Evolutionary conservation across 2,888 invertebrate species (phyloP), one percentile per base, ranked within the genome.

Genomic region (Sericinus montela): DNA sequence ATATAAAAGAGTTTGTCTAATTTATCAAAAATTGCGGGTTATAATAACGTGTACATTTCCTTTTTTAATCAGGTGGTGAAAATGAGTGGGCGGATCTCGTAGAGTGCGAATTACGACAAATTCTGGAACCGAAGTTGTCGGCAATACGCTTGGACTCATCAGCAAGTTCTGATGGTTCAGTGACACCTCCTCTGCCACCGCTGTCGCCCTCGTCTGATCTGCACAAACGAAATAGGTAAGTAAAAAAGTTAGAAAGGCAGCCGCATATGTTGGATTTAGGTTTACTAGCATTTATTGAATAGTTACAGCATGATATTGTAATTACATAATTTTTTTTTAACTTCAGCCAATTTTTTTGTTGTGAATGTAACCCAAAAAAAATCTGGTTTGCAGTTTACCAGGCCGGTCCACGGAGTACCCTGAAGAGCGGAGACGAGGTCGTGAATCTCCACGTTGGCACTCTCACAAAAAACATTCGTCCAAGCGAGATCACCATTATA

Each of bases 61-160:
- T 39, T 45, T 46, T 19, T 83, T 91, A 6, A 45, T 85, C 69
- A 87, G 87, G 71, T 55, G 91, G 91, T 58, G 94, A 94, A 63
- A 91, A 93, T 25, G 94, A 95, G 75, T 95, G 95, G 95, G 94
- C 94, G 1, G 94, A 94, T 62, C 91, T 94, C 40, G 95, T 95
- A 8, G 95, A 95, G 72, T 94, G 93, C 37, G 95, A 95, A 72
- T 85, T 95, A 15, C 89, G 94, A 13, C 93, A 94, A 72, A 95
- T 95, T 65, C 75, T 95, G 55, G 94, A 94, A 67, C 94, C 94
- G 1, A 92, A 93, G 70, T 80, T 94, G 45, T 92, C 93, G n/a
- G 88, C 89, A 57, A 74, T 92, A 72, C 81, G 91, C 30, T 76
- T 92, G 46, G 90, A 91, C 58, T 91, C 91, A 7, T 92, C 92